A percentile compares a stretch with the other conserved stretches of the same genome.
Evolutionary conservation across 2,113 vertebrate genomes (phyloP).

Genomic region (Ailuropoda melanoleuca): DNA sequence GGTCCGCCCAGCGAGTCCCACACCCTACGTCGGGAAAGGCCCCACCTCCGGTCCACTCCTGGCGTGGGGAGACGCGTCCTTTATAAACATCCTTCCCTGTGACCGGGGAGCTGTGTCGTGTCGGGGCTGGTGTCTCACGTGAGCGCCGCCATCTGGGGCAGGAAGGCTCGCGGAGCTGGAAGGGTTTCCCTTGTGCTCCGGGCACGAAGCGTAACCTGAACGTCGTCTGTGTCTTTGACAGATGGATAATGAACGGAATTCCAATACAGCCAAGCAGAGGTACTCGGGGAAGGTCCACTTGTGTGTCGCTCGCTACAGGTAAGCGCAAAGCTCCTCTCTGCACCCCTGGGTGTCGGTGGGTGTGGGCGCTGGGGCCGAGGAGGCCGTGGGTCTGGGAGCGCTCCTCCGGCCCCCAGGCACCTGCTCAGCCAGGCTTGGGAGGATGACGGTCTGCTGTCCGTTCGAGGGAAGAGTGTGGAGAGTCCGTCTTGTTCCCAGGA

Average conservation of each 20-base stretch:
- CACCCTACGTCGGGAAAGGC: fast-evolving
- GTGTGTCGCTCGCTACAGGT: slow-evolving; percentile 98
- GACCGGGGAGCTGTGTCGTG: fast-evolving
- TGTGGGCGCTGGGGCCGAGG: fast-evolving
- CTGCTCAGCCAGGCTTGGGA: background rate
- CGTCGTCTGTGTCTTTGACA: slow-evolving; percentile 46
- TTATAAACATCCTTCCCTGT: background rate
- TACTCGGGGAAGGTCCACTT: slow-evolving; percentile 96
- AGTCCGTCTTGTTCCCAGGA: fast-evolving
- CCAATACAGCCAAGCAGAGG: slow-evolving; percentile 91
- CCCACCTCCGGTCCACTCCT: fast-evolving
- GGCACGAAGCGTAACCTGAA: fast-evolving
- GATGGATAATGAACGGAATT: slow-evolving; percentile 96
- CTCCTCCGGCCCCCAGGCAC: fast-evolving
- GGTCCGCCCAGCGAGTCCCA: fast-evolving
- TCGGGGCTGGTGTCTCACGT: fast-evolving
- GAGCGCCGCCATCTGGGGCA: fast-evolving
- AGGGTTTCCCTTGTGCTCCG: fast-evolving
- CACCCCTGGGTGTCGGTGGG: fast-evolving
- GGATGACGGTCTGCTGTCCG: background rate
- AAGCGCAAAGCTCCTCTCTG: background rate
- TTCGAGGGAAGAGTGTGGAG: background rate
- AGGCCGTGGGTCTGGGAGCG: fast-evolving
- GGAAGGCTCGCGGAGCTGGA: fast-evolving
- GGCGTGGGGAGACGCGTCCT: background rate